These are phyloP conservation scores for Hylaeus anthracinus DNA, from an alignment of 1,140 invertebrate genomes.

Conservation along the genomic window DNA sequence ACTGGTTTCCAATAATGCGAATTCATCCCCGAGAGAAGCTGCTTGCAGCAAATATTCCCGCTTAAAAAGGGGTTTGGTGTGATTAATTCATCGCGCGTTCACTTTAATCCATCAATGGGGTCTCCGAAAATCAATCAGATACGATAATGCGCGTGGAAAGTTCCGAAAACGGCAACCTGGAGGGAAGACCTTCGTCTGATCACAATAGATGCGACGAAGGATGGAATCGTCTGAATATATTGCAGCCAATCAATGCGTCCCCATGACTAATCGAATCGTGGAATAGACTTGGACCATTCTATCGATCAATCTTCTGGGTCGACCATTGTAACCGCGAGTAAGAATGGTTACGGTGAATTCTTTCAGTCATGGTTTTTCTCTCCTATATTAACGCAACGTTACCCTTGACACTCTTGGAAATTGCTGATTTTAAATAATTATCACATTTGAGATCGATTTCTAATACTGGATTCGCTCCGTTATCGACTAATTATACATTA, in stretches of 20 bases:
- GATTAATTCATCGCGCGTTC: slow-evolving; percentile 5
- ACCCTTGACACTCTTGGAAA: too few species aligned
- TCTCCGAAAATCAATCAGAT: not conserved
- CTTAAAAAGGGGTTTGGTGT: not conserved
- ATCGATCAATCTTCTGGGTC: not conserved
- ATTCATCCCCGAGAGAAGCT: not conserved
- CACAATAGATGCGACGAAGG: not conserved
- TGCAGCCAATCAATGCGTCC: not conserved
- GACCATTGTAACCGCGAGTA: not conserved
- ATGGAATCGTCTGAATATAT: not conserved
- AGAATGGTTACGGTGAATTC: not conserved
- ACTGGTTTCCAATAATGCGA: not conserved
- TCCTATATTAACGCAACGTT: too few species aligned
- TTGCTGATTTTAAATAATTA: too few species aligned
- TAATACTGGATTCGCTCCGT: too few species aligned
- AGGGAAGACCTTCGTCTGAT: not conserved
- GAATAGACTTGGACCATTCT: too few species aligned
- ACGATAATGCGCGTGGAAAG: not conserved
- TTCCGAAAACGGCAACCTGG: not conserved
- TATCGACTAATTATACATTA: too few species aligned
- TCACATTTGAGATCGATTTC: too few species aligned
- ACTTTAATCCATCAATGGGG: not conserved
- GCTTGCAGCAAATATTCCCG: not conserved
- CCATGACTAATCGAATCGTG: not conserved
- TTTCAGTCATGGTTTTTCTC: too few species aligned